phyloP scores from a whole-genome alignment of 2,113 vertebrate species.

The Aspidoscelis tigris region DNA sequence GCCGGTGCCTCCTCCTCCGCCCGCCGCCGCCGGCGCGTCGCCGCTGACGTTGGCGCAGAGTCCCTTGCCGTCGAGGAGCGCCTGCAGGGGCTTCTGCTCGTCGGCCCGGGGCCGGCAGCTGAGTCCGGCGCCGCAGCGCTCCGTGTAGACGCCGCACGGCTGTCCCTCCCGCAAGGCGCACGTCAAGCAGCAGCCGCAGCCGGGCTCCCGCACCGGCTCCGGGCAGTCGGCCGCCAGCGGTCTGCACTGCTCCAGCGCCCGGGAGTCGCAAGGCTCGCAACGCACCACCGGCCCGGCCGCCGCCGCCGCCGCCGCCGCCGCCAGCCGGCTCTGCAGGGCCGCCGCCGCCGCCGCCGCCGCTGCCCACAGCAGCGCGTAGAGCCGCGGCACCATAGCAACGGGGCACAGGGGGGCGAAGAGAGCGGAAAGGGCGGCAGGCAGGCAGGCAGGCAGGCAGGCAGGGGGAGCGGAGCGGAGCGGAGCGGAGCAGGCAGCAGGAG shows the following conservation, averaged over 20 bases:
- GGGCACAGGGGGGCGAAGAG: slow-evolving; percentile 29
- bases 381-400: slow-evolving; percentile 80
- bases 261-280: slow-evolving; percentile 87
- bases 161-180: slow-evolving; percentile 84
- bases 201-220: slow-evolving; percentile 87
- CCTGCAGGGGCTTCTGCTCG: slow-evolving; percentile 85
- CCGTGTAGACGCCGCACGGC: slow-evolving; percentile 90
- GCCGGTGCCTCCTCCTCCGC: slow-evolving; percentile 27
- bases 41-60: slow-evolving; percentile 80
- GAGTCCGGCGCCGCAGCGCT: slow-evolving; percentile 85
- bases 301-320: slow-evolving; percentile 74
- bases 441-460: not conserved
- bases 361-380: slow-evolving; percentile 76
- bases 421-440: not conserved
- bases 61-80: slow-evolving; percentile 89
- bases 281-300: slow-evolving; percentile 82
- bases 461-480: not conserved
- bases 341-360: slow-evolving; percentile 78
- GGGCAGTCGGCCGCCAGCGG: slow-evolving; percentile 81
- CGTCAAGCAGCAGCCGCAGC: slow-evolving; percentile 93
- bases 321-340: slow-evolving; percentile 49
- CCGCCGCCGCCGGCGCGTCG: not conserved
- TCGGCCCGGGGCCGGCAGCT: slow-evolving; percentile 81
- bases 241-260: slow-evolving; percentile 83
- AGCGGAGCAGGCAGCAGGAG: not conserved